Evolutionary conservation across 2,113 vertebrate species (phyloP).

Genomic region (Sceloporus undulatus): DNA sequence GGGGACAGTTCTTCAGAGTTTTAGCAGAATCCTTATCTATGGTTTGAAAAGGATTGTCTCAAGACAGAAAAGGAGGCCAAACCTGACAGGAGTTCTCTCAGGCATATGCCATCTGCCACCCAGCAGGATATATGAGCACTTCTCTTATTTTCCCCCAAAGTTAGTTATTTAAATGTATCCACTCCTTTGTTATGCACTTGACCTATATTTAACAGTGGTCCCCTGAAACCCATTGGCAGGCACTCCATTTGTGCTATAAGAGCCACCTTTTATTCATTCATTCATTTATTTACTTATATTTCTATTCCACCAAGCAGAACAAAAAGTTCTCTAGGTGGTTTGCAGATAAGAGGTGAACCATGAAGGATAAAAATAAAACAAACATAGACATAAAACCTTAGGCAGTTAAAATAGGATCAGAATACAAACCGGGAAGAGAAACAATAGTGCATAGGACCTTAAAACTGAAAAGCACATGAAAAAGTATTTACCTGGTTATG

Average conservation of each 20-base stretch:
- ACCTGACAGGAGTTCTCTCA: neutral
- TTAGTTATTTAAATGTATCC: constrained; percentile 4
- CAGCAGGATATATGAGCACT: constrained; percentile 11
- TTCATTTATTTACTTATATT: neutral
- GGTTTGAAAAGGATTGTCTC: constrained; percentile 12
- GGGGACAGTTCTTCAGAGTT: neutral
- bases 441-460: neutral
- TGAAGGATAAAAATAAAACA: neutral
- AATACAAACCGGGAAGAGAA: neutral
- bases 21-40: neutral
- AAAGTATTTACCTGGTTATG: neutral
- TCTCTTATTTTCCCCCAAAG: constrained; percentile 4
- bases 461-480: neutral
- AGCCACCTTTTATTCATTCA: neutral
- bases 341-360: neutral
- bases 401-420: neutral
- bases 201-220: constrained; percentile 22
- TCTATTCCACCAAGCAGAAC: neutral
- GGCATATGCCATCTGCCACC: neutral
- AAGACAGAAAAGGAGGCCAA: neutral
- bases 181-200: neutral
- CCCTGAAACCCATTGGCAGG: neutral
- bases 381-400: neutral
- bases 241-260: neutral
- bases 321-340: neutral